Conservation (phyloP, 2,113 vertebrate genomes). For the Siphamia tubifer region DNA sequence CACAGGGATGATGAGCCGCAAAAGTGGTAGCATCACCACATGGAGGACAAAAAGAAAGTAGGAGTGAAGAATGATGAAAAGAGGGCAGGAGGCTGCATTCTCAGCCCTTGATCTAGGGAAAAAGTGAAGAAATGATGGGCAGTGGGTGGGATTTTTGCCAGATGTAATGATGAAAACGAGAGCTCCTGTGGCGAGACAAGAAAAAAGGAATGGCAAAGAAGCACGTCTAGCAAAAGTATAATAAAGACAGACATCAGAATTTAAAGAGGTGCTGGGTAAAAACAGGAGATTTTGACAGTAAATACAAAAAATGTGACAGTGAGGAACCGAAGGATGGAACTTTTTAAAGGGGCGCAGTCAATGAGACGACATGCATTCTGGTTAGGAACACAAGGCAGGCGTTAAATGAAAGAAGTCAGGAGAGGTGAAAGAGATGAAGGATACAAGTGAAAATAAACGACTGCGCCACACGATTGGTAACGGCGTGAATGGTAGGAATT, state of each 20-base stretch:
- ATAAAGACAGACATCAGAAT: conserved; percentile 2
- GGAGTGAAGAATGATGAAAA: conserved; percentile 46
- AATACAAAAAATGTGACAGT: background rate
- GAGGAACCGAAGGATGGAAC: background rate
- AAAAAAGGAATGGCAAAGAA: background rate
- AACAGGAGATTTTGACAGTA: background rate
- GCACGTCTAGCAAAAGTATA: background rate
- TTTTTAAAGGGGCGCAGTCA: conserved; percentile 16
- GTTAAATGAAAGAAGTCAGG: conserved; percentile 2
- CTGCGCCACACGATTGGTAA: background rate
- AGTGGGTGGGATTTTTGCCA: conserved; percentile 38
- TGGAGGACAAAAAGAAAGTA: conserved; percentile 21
- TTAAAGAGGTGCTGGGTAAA: background rate
- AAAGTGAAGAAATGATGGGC: conserved; percentile 23
- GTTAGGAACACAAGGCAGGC: background rate
- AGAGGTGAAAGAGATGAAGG: background rate
- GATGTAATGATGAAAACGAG: conserved; percentile 31
- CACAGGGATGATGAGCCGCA: conserved; percentile 41
- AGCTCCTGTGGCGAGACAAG: conserved; percentile 1
- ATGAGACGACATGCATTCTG: background rate
- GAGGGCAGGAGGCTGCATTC: conserved; percentile 16
- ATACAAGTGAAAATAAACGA: background rate
- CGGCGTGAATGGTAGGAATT: background rate
- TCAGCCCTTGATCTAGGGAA: background rate
- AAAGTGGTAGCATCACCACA: conserved; percentile 26